Conservation (phyloP, 92 coral and sea anemone species). For the Chrysogorgia sp. region DNA sequence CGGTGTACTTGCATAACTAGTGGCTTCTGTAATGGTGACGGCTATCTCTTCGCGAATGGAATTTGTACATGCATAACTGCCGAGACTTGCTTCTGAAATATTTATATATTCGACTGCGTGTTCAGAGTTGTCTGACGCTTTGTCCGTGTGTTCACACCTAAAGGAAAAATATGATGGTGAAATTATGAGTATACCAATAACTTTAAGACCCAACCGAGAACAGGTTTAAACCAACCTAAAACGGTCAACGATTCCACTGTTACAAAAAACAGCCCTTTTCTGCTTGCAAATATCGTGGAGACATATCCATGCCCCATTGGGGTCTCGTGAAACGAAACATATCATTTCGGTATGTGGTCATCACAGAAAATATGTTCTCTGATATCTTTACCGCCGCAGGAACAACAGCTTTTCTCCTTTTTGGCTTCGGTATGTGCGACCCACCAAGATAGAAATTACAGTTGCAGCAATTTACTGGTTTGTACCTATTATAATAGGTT, state of each 20-base stretch:
- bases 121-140: not conserved
- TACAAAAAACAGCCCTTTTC: slow-evolving; percentile 3
- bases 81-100: not conserved
- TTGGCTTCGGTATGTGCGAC: not conserved
- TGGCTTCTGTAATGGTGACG: not conserved
- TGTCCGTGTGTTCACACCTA: slow-evolving; percentile 37
- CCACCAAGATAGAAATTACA: too few relatives aligned
- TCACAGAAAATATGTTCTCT: not conserved
- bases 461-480: too few relatives aligned
- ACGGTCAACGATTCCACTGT: not conserved
- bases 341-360: not conserved
- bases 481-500: too few relatives aligned
- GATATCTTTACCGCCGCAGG: not conserved
- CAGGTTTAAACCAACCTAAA: too few relatives aligned
- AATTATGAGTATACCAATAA: too few relatives aligned
- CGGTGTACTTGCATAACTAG: slow-evolving; percentile 7
- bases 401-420: not conserved
- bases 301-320: slow-evolving; percentile 5
- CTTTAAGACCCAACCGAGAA: too few relatives aligned
- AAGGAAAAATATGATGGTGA: too few relatives aligned
- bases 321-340: not conserved
- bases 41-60: not conserved
- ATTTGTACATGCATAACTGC: not conserved
- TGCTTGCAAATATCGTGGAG: not conserved
- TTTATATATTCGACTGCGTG: not conserved